Percentiles rank a stretch among this genome's conserved stretches.
Conservation (phyloP, 1,140 invertebrate genomes). For the Chironomus tepperi region DNA sequence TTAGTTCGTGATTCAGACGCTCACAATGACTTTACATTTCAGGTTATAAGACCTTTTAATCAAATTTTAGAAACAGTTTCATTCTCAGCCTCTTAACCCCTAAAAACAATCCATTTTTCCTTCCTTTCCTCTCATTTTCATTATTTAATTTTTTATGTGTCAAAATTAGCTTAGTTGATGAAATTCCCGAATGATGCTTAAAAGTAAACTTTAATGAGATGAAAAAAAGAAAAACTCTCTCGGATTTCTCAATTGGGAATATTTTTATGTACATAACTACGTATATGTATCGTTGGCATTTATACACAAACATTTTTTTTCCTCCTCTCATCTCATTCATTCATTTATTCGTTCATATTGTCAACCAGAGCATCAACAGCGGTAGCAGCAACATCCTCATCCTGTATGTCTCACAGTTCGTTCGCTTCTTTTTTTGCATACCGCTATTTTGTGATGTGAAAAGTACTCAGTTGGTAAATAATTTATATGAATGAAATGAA, state of each 20-base stretch:
- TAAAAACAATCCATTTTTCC: too few relatives aligned
- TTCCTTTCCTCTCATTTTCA: background rate
- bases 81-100: too few relatives aligned
- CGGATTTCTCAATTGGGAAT: background rate
- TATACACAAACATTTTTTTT: background rate
- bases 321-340: background rate
- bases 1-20: too few relatives aligned
- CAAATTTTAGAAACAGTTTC: too few relatives aligned
- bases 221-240: background rate
- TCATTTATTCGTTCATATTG: background rate
- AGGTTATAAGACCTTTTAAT: too few relatives aligned
- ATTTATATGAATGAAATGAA: background rate
- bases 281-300: background rate
- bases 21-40: too few relatives aligned
- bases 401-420: background rate
- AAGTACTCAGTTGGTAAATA: constrained; percentile 13
- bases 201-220: constrained; percentile 14
- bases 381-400: background rate
- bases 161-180: constrained; percentile 7
- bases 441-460: background rate
- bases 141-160: constrained; percentile 10
- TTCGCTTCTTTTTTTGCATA: background rate
- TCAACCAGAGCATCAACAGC: too few relatives aligned
- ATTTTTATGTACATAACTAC: background rate
- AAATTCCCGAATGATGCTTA: constrained; percentile 1